A percentile compares a stretch with the other conserved stretches of the same genome.
Evolutionary conservation across 2,888 invertebrate genomes (phyloP).

Genomic region (Cerceris ruficornis): DNA sequence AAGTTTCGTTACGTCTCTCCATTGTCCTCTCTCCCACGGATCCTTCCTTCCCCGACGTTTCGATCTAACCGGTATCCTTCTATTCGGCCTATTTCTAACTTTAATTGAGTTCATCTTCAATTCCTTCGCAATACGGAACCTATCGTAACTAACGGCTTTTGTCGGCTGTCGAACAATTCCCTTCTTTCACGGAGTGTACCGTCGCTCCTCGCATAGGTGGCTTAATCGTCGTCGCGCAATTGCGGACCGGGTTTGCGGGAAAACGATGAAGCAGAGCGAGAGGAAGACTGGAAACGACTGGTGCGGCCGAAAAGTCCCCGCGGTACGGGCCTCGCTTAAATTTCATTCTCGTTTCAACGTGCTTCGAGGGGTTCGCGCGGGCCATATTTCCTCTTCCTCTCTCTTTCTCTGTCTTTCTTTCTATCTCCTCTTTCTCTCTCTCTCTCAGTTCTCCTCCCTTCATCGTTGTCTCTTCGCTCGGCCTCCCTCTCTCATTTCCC

Average conservation of each 20-base stretch:
- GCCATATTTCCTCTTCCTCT: constrained; percentile 43
- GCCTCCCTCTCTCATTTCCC: constrained; percentile 62
- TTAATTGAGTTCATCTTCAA: constrained; percentile 52
- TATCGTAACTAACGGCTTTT: constrained; percentile 27
- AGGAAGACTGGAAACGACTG: constrained; percentile 13
- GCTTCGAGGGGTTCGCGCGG: constrained; percentile 24
- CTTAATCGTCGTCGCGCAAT: constrained; percentile 14
- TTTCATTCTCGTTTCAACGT: constrained; percentile 46
- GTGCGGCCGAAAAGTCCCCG: constrained; percentile 24
- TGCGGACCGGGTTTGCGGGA: not conserved
- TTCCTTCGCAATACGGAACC: constrained; percentile 37
- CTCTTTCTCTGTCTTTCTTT: constrained; percentile 10
- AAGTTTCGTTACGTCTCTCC: constrained; percentile 26
- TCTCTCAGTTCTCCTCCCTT: constrained; percentile 20
- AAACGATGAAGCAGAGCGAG: constrained; percentile 10
- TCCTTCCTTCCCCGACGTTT: constrained; percentile 24
- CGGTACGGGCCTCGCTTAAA: constrained; percentile 23
- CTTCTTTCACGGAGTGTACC: constrained; percentile 29
- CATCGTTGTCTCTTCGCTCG: too few relatives aligned
- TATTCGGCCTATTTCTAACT: constrained; percentile 22
- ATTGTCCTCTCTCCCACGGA: constrained; percentile 31
- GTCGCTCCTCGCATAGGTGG: not conserved
- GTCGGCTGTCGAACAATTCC: constrained; percentile 19
- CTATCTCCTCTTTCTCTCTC: constrained; percentile 33
- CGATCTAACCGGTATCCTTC: constrained; percentile 24